phyloP scores from a whole-genome alignment of 1,140 invertebrate genomes.

The Pectinophora gossypiella region DNA sequence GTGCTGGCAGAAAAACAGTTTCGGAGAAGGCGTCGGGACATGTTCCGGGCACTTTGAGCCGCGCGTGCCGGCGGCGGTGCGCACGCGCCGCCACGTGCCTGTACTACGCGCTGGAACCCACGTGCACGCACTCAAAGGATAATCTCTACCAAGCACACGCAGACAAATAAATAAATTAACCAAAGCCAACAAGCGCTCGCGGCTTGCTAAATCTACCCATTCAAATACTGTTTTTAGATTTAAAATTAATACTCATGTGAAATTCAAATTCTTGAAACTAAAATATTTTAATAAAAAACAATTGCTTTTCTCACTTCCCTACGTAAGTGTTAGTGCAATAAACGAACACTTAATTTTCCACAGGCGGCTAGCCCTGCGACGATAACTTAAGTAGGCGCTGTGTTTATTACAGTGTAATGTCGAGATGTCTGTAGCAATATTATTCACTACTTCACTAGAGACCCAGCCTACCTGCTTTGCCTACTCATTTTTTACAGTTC shows the following conservation, averaged over 20 bases:
- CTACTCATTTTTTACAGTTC: too few species aligned
- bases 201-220: slow-evolving; percentile 15
- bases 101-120: slow-evolving; percentile 23
- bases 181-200: slow-evolving; percentile 33
- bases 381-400: too few species aligned
- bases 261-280: slow-evolving; percentile 14
- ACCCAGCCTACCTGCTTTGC: too few species aligned
- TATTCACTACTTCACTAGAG: too few species aligned
- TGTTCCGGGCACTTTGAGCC: slow-evolving; percentile 49
- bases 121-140: slow-evolving; percentile 47
- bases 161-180: slow-evolving; percentile 70
- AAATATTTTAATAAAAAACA: too few species aligned
- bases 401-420: too few species aligned
- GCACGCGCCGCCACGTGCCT: too few species aligned
- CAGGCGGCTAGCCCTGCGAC: too few species aligned
- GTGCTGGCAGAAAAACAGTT: slow-evolving; percentile 54
- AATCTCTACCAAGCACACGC: slow-evolving; percentile 55
- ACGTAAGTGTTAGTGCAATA: too few species aligned
- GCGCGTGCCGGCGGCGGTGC: slow-evolving; percentile 34
- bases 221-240: slow-evolving; percentile 10
- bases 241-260: slow-evolving; percentile 46
- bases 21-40: slow-evolving; percentile 48
- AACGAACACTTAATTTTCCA: too few species aligned
- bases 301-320: too few species aligned
- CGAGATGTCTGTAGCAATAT: too few species aligned